Percentiles rank a stretch among this genome's conserved stretches.
Conservation (phyloP, 2,113 vertebrate species). For the Gymnorhina tibicen region DNA sequence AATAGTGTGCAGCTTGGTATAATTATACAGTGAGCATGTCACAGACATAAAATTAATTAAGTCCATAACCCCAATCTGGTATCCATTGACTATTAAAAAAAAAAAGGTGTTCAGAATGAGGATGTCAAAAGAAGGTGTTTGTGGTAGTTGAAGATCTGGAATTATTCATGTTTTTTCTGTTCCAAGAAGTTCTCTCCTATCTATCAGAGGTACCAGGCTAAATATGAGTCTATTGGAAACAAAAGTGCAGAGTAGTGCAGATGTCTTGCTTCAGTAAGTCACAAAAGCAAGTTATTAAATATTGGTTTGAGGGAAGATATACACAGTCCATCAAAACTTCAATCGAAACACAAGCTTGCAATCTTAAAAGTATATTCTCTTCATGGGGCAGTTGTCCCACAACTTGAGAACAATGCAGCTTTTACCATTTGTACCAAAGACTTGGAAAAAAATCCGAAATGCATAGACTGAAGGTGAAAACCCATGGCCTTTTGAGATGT, state of each 20-base stretch:
- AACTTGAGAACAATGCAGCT: background rate
- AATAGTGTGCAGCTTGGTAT: background rate
- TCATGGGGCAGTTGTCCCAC: background rate
- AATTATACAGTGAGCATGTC: background rate
- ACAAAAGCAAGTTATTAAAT: background rate
- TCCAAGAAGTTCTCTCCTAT: background rate
- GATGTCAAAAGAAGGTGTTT: background rate
- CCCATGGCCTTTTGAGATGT: background rate
- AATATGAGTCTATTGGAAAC: constrained; percentile 2
- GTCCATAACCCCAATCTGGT: constrained; percentile 1
- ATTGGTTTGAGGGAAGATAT: background rate
- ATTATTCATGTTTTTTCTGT: background rate
- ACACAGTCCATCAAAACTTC: background rate
- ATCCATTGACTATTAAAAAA: background rate
- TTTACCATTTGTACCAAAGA: background rate
- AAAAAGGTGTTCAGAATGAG: background rate
- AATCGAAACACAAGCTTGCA: background rate
- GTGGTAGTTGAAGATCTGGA: constrained; percentile 5
- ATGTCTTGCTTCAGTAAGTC: constrained; percentile 12
- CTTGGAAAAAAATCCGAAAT: background rate
- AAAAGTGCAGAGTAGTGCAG: constrained; percentile 1
- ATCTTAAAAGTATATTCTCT: background rate
- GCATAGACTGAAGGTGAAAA: background rate
- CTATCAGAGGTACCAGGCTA: background rate
- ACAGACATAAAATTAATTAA: constrained; percentile 25